Percentiles rank a stretch among this genome's conserved stretches.
Evolutionary conservation across 2,113 vertebrate species (phyloP).

Genomic region (Corythoichthys intestinalis): DNA sequence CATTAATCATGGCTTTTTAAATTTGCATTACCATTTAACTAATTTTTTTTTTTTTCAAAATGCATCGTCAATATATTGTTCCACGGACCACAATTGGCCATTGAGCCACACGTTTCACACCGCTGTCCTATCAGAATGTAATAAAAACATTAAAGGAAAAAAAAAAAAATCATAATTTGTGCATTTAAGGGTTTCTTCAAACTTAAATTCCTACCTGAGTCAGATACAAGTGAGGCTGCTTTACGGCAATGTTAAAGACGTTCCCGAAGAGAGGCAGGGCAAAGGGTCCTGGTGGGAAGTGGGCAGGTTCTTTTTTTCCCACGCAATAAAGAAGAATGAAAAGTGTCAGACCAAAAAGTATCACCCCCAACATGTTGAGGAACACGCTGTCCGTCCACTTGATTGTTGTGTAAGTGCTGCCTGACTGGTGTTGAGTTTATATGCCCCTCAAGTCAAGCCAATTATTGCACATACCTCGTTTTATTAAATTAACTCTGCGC

Average conservation of each 20-base stretch:
- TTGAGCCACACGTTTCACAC: no score
- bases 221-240: slow-evolving; percentile 70
- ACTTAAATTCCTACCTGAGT: slow-evolving; percentile 64
- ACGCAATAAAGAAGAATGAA: slow-evolving; percentile 60
- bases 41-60: no score
- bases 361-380: slow-evolving; percentile 41
- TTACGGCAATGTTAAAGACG: slow-evolving; percentile 58
- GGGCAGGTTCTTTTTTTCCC: slow-evolving; percentile 56
- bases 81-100: no score
- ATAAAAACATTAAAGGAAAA: no score
- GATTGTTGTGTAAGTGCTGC: not conserved
- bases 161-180: no score
- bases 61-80: no score
- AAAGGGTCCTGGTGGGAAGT: slow-evolving; percentile 75
- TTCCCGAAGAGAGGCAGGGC: slow-evolving; percentile 74
- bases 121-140: no score
- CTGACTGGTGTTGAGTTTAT: not conserved
- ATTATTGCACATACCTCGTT: not conserved
- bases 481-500: not conserved
- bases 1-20: no score
- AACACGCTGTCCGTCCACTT: slow-evolving; percentile 32
- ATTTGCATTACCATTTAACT: no score
- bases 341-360: slow-evolving; percentile 58
- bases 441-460: not conserved
- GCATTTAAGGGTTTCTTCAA: not conserved